Evolutionary conservation across 2,888 invertebrate species (phyloP).

Genomic region (Zaprionus lineosus): DNA sequence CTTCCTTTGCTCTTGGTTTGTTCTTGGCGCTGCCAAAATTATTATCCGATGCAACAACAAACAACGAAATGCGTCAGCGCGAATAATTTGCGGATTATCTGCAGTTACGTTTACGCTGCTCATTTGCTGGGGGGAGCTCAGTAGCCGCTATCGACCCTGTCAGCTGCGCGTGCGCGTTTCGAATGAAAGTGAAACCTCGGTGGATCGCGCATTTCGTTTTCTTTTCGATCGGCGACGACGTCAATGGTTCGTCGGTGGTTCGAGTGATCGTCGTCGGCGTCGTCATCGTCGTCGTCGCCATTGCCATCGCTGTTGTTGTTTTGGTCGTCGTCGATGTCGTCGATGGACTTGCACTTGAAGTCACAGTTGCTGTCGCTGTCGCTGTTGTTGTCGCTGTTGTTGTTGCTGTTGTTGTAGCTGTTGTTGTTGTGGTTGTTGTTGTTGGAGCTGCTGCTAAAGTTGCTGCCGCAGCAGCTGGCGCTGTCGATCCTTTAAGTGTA

Average conservation of each 20-base stretch:
- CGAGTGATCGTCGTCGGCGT: conserved; percentile 27
- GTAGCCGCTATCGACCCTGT: conserved; percentile 56
- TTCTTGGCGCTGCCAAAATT: too few species aligned
- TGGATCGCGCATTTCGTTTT: conserved; percentile 76
- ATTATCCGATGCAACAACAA: too few species aligned
- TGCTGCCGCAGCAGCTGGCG: conserved; percentile 24
- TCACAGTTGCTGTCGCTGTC: too few species aligned
- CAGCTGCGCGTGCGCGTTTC: conserved; percentile 71
- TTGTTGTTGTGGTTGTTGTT: conserved; percentile 7
- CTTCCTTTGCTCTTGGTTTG: too few species aligned
- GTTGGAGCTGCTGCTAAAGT: conserved; percentile 15
- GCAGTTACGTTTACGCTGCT: neutral
- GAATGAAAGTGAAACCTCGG: conserved; percentile 81
- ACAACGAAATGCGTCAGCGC: neutral
- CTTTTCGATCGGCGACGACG: conserved; percentile 58
- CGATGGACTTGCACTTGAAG: conserved; percentile 17
- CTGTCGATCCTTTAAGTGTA: conserved; percentile 71
- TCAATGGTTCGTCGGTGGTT: conserved; percentile 11
- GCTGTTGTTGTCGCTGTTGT: conserved; percentile 4
- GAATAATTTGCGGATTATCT: neutral
- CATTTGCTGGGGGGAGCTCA: conserved; percentile 30
- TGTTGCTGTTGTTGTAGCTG: conserved; percentile 11
- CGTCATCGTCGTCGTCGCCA: neutral
- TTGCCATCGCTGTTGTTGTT: conserved; percentile 10
- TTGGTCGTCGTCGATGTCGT: conserved; percentile 16